Base-by-base conservation (phyloP, 1,140 invertebrate genomes). In the Thaumetopoea pityocampa region DNA sequence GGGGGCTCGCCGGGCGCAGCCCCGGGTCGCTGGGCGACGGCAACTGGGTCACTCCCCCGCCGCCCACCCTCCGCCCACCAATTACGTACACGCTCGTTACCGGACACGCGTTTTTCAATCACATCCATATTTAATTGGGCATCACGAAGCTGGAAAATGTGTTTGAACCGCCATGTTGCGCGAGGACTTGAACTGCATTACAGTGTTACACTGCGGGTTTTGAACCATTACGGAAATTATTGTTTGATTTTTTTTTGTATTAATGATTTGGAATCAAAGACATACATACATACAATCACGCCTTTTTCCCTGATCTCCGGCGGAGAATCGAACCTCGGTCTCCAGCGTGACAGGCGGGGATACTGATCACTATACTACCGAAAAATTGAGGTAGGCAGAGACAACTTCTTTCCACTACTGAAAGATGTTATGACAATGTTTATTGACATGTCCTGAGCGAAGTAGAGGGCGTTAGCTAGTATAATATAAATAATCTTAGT, bases 101-200 rank as follows among this genome's bases (percentile, higher is more conserved):
- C 72, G 79, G 79, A 83, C 79, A 83, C 79, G 79, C 79, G 79
- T 83, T 83, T 83, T 83, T 83, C 77, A 83, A 83, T 83, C 79
- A 81, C 77, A 83, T 83, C 77, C 77, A 83, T 83, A 83, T 81
- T 83, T 83, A 83, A 83, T 83, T 83, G 79, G 77, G 69, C 72
- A 76, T 74, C 76, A 68, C 70, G 61, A 66, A 67, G 67, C 73
- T 65, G 67, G 51, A 67, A 79, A 80, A 80, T 78, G 70, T 83
- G 66, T 80, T 66, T 67, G 62, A 62, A 72, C 61, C 60, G 59
- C 61, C 61, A 65, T 70, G 65, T 72, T 79, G 74, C 69, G 71
- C 58, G 54, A 58, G 57, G 66, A 67, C 53, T 74, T 72, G 61
- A 64, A 67, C 66, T 70, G 54, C 51, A 29, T 36, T 51, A 46